Conservation (phyloP, 2,113 vertebrate species). For the Campylomormyrus numenius region DNA sequence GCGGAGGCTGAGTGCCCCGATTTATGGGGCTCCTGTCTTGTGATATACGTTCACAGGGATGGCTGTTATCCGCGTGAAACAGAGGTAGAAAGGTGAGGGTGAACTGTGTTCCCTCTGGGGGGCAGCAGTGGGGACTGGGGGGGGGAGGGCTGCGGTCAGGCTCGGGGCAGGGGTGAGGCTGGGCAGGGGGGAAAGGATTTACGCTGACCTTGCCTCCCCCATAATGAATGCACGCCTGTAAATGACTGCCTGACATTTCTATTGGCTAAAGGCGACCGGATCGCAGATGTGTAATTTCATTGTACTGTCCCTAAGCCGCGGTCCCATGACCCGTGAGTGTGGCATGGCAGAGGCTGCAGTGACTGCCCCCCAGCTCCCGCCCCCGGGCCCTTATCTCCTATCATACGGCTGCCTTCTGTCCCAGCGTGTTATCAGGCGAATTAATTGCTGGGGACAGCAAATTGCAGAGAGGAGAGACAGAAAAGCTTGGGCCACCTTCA, state of each 20-base stretch:
- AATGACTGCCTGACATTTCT: not conserved
- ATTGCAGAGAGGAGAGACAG: not conserved
- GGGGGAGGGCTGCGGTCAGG: not conserved
- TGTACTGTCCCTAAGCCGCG: not conserved
- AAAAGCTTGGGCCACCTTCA: not conserved
- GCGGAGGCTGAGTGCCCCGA: not conserved
- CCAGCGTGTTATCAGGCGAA: not conserved
- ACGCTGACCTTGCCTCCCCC: not conserved
- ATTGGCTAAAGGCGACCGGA: not conserved
- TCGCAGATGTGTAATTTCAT: not conserved
- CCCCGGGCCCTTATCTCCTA: not conserved
- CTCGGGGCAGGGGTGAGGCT: not conserved
- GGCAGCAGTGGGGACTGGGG: not conserved
- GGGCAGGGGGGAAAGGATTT: not conserved
- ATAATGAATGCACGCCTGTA: not conserved
- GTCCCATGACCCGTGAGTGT: not conserved
- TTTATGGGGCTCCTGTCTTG: not conserved
- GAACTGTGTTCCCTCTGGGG: not conserved
- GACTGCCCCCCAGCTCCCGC: not conserved
- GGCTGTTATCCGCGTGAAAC: not conserved
- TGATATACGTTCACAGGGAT: not conserved
- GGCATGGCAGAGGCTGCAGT: not conserved
- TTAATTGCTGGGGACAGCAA: conserved; percentile 5
- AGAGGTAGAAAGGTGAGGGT: not conserved
- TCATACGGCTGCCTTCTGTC: not conserved